A percentile compares a stretch with the other conserved stretches of the same genome.
Evolutionary conservation across 2,797 vertebrate species (phyloP).

Genomic region (Phataginus tetradactyla): DNA sequence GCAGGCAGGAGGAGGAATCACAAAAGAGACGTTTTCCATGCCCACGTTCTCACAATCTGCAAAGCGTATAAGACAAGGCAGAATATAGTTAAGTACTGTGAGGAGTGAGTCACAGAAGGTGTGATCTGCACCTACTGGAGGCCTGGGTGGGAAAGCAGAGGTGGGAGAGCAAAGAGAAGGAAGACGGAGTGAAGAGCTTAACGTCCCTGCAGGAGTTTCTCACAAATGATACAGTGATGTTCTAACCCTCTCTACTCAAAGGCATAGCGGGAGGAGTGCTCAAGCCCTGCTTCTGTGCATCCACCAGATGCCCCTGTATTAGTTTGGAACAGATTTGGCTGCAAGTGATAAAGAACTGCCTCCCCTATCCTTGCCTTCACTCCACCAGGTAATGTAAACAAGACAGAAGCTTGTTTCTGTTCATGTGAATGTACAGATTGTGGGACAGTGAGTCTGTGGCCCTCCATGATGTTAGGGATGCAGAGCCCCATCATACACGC

Average conservation of each 20-base stretch:
- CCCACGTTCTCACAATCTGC: background rate
- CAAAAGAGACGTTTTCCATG: background rate
- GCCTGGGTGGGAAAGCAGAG: background rate
- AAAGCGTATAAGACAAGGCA: background rate
- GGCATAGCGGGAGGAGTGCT: background rate
- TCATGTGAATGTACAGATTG: background rate
- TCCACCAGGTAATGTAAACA: background rate
- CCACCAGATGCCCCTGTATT: background rate
- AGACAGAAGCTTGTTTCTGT: background rate
- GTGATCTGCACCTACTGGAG: background rate
- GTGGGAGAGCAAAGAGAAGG: background rate
- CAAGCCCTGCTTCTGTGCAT: background rate
- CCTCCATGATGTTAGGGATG: background rate
- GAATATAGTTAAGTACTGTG: background rate
- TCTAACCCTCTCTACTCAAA: background rate
- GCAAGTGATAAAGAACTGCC: background rate
- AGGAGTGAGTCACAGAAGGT: background rate
- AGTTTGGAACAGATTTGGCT: background rate
- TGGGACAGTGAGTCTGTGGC: no score
- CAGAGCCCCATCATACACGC: background rate
- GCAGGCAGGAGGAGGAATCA: background rate
- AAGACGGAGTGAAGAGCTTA: background rate
- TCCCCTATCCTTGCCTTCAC: background rate
- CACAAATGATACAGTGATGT: background rate
- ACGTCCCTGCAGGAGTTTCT: background rate